Evolutionary conservation across 2,113 vertebrate species (phyloP).

Genomic region (Pachycephala philippinensis): DNA sequence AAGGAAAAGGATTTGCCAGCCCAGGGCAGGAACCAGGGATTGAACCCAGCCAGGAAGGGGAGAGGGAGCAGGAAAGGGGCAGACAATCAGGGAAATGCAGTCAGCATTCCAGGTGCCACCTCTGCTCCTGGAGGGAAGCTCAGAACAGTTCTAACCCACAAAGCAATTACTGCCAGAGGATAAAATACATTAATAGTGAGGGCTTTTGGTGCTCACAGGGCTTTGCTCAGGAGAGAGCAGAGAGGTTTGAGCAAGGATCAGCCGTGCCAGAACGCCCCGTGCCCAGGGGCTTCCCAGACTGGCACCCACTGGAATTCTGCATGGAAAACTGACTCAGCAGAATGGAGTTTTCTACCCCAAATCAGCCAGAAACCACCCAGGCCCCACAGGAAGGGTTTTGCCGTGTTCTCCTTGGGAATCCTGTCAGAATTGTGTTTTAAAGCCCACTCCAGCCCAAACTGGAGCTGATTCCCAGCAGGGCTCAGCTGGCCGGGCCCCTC

Average conservation of each 20-base stretch:
- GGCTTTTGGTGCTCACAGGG: background rate
- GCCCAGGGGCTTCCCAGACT: background rate
- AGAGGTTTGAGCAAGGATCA: background rate
- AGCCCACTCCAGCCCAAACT: background rate
- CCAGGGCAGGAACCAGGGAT: background rate
- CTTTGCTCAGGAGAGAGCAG: background rate
- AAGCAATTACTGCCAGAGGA: background rate
- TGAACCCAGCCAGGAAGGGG: background rate
- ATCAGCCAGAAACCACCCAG: fast-evolving
- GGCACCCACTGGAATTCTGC: background rate
- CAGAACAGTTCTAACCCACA: fast-evolving
- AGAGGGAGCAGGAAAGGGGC: background rate
- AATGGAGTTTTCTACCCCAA: fast-evolving
- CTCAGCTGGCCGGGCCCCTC: background rate
- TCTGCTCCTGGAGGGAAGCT: background rate
- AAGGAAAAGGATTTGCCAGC: background rate
- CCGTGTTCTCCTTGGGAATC: fast-evolving
- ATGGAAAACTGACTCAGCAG: fast-evolving
- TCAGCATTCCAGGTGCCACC: fast-evolving
- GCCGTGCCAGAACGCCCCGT: background rate
- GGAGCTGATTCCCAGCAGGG: background rate
- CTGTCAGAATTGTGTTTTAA: background rate
- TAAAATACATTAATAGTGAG: background rate
- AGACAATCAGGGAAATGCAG: background rate
- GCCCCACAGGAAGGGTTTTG: fast-evolving